phyloP scores from a whole-genome alignment of 2,113 vertebrate genomes.

The Periophthalmodon schlosseri region DNA sequence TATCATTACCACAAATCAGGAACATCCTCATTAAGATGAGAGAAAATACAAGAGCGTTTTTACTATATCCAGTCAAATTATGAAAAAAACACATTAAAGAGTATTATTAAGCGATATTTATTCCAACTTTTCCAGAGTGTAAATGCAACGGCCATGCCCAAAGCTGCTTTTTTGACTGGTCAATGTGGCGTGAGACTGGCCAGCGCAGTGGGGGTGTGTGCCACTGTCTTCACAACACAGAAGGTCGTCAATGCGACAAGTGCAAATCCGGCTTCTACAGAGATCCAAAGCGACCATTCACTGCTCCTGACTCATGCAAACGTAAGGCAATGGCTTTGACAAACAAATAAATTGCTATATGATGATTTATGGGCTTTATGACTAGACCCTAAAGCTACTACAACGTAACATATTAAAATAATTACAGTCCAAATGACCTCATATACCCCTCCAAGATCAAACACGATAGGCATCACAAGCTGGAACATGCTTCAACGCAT shows the following conservation, averaged over 20 bases:
- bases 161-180: conserved; percentile 87
- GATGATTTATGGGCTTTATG: neutral
- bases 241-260: conserved; percentile 88
- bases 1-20: neutral
- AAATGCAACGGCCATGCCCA: conserved; percentile 93
- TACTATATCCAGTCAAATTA: neutral
- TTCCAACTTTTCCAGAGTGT: conserved; percentile 79
- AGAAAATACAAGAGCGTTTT: neutral
- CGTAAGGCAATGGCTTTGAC: conserved; percentile 74
- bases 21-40: neutral
- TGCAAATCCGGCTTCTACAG: conserved; percentile 91
- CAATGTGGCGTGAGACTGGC: conserved; percentile 85
- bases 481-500: conserved; percentile 62
- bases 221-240: conserved; percentile 91
- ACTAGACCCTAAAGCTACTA: neutral
- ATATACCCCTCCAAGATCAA: conserved; percentile 61
- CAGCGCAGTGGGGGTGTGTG: conserved; percentile 91
- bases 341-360: neutral
- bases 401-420: conserved; percentile 1
- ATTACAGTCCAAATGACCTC: conserved; percentile 34
- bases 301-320: conserved; percentile 87
- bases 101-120: neutral
- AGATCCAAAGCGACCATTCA: conserved; percentile 80
- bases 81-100: neutral
- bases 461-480: conserved; percentile 61